Conservation (phyloP, 2,797 vertebrate genomes). For the Chelonia mydas region DNA sequence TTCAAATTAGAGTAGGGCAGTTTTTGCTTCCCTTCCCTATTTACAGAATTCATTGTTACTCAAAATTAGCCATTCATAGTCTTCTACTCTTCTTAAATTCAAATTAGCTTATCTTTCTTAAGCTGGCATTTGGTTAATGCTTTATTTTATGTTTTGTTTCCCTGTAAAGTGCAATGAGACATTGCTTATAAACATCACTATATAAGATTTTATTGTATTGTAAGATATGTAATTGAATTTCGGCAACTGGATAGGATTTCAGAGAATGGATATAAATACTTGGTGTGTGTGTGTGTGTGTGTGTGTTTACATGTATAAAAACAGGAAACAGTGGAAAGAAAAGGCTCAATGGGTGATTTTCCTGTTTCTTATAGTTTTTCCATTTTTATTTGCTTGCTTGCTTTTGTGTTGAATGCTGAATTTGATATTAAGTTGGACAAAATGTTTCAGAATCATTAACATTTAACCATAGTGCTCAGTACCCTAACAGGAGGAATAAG, state of each 20-base stretch:
- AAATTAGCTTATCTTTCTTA: not conserved
- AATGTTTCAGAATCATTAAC: not conserved
- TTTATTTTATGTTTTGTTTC: not conserved
- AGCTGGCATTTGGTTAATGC: not conserved
- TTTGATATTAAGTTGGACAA: not conserved
- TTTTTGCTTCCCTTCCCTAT: not conserved
- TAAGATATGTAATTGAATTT: not conserved
- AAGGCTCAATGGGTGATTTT: not conserved
- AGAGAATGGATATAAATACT: not conserved
- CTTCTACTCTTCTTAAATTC: not conserved
- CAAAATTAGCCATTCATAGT: not conserved
- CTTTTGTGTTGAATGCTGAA: not conserved
- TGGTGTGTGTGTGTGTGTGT: rapidly evolving
- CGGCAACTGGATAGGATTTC: not conserved
- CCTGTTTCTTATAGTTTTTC: not conserved
- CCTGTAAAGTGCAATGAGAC: not conserved
- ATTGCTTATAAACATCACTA: not conserved
- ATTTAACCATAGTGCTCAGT: not conserved
- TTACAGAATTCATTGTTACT: not conserved
- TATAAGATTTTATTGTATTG: not conserved
- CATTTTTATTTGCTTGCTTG: not conserved
- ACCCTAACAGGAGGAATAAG: not conserved
- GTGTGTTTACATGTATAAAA: not conserved
- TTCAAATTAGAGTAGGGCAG: not conserved
- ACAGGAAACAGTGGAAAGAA: not conserved